Base-by-base conservation (phyloP, 2,888 invertebrate genomes). In the Nebria brevicollis region DNA sequence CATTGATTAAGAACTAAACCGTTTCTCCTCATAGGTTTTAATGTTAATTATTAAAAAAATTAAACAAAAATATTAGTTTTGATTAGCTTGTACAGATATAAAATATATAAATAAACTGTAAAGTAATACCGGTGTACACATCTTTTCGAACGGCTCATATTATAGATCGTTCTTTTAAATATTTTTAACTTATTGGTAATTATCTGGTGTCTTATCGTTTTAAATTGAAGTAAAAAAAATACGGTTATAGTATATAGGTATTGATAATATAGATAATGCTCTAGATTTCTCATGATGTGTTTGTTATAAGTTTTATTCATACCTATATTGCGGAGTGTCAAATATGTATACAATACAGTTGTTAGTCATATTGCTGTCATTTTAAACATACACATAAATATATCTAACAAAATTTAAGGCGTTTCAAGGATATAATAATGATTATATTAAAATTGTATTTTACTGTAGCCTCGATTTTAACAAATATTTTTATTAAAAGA, bases 1-100 rank as follows among this genome's bases (percentile, higher is more conserved):
- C 73, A 73, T 73, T 73, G 73, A 73, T 73, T 43, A 73, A 54
- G 54, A 54, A 11, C 13, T 8, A 54, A 54, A 54, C 54, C 54
- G 13, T 54, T 54, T 13, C 54, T 13, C 54, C 54, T 54, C 54
- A 54, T 54, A 54, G 34, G 34, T 34, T 34, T 34, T 34, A 34
- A 54, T 8, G 54, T 54, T 6, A 7, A 54, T 54, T 54, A 54
- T 54, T 54, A 2, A 54, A 54, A 54, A 10, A 43, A 43, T 43
- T 8, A 20, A 20, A 34, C 5, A 34, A 34, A 34, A 34, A 34
- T 34, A 34, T 34, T 34, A 34, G 34, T 34, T 5, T 54, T 54
- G 1, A 54, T 54, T 54, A 54, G 54, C 54, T 54, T 54, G 54
- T 54, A 54, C 54, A 54, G 13, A 54, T 54, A 54, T 54, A 54